Base-by-base conservation (phyloP, 2,113 vertebrate genomes). In the Lepisosteus oculatus region DNA sequence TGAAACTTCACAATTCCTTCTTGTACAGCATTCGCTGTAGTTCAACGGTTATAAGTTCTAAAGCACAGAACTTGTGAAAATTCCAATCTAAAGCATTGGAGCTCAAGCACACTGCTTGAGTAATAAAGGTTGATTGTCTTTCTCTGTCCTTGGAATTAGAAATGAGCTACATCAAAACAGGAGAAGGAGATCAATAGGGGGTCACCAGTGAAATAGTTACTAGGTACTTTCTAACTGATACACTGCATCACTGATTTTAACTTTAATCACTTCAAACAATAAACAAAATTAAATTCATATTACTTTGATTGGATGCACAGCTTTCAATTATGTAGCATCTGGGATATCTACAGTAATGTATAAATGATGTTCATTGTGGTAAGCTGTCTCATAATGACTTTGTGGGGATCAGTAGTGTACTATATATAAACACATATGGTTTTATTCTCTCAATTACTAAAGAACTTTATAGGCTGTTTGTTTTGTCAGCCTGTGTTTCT, bases 31-130 rank as follows among this genome's bases (percentile, higher is more conserved):
- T 81, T 81, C 74, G 83, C 82, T 80, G 42, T 72, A 78, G 71
- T 69, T 73, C 83, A 80, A 81, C 78, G 74, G 45, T 74, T 81
- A 73, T 76, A 69, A 78, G 74, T 75, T 71, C 80, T 66, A 66
- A 72, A 80, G 72, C 42, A 68, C 80, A 67, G 72, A 78, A 83
- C 77, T 72, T 73, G 77, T 81, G 75, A 72, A 74, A 82, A 78
- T 12, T 8, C 5, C n/a, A 59, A n/a, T 3, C 57, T 13, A 4
- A 59, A 13, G 12, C 4, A 5, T 59, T 5, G 57, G 73, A 79
- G 78, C 74, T 78, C 68, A 55, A 42, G n/a, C 11, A 15, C 68
- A 71, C 69, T 80, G 81, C 85, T 85, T 85, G 84, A 82, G 78
- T 78, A 61, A 77, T 15, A 71, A 73, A 81, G n/a, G 4, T 75